A percentile compares a stretch with the other conserved stretches of the same genome.
These are phyloP conservation scores for Polyergus mexicanus DNA, from an alignment of 1,140 invertebrate species.

Conservation along the genomic window DNA sequence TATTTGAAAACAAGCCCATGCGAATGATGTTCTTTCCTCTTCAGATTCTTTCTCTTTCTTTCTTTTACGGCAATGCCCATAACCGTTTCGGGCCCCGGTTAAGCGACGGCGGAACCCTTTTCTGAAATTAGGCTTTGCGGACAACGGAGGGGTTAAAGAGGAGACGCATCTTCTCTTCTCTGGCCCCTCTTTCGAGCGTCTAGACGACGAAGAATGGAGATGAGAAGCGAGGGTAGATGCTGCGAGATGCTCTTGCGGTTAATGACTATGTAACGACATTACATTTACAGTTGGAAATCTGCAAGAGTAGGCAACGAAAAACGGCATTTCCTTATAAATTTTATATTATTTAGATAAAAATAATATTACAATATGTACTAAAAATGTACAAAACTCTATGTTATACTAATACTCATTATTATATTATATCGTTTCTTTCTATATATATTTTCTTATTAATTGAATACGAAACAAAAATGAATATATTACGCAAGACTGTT, in stretches of 20 bases:
- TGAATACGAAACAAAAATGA: background rate
- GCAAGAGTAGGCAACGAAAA: background rate
- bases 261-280: conserved; percentile 47
- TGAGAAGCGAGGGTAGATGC: conserved; percentile 30
- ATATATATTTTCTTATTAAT: background rate
- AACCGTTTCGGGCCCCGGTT: conserved; percentile 56
- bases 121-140: conserved; percentile 66
- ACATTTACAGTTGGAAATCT: conserved; percentile 42
- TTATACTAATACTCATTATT: background rate
- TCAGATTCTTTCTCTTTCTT: conserved; percentile 36
- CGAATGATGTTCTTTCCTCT: conserved; percentile 52
- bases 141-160: conserved; percentile 31
- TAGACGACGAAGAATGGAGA: conserved; percentile 52
- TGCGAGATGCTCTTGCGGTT: conserved; percentile 1
- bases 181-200: conserved; percentile 1
- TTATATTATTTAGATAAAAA: background rate
- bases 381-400: background rate
- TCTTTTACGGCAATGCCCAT: background rate
- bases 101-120: conserved; percentile 55
- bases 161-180: conserved; percentile 32
- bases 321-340: background rate
- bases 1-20: conserved; percentile 73
- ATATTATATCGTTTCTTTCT: background rate
- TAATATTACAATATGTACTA: background rate
- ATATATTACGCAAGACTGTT: background rate